Evolutionary conservation across 2,797 vertebrate genomes (phyloP).

Genomic region (Macropus fuliginosus): DNA sequence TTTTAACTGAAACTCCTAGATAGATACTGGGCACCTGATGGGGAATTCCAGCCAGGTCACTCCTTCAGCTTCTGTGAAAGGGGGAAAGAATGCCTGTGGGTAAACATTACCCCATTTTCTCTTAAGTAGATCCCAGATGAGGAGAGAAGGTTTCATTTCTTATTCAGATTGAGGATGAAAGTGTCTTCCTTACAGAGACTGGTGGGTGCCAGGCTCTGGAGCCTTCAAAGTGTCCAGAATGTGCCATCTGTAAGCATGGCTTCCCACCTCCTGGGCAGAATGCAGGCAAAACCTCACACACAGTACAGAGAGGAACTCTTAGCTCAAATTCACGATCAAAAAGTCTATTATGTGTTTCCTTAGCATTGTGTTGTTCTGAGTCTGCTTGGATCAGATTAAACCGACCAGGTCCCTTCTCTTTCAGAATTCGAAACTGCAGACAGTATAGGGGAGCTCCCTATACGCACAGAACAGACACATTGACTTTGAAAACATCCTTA

Average conservation of each 20-base stretch:
- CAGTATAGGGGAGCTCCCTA: not conserved
- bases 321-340: not conserved
- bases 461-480: constrained; percentile 45
- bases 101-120: constrained; percentile 71
- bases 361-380: constrained; percentile 35
- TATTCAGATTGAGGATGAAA: constrained; percentile 48
- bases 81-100: constrained; percentile 12
- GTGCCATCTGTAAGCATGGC: constrained; percentile 27
- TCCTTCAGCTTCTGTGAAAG: constrained; percentile 18
- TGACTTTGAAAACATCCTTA: constrained; percentile 35
- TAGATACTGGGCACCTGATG: constrained; percentile 58
- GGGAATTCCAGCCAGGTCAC: constrained; percentile 77
- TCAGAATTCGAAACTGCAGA: constrained; percentile 19
- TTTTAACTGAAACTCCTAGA: constrained; percentile 58
- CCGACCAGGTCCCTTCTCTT: constrained; percentile 51
- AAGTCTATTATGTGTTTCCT: not conserved
- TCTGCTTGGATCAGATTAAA: constrained; percentile 19
- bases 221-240: constrained; percentile 36
- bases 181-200: constrained; percentile 27
- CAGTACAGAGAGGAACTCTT: constrained; percentile 43
- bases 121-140: constrained; percentile 9
- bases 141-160: constrained; percentile 19
- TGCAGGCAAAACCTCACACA: not conserved
- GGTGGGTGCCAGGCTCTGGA: constrained; percentile 38
- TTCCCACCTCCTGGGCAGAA: constrained; percentile 23